These are phyloP conservation scores for Drosophila tristis DNA, from an alignment of 1,140 invertebrate species.

Conservation along the genomic window DNA sequence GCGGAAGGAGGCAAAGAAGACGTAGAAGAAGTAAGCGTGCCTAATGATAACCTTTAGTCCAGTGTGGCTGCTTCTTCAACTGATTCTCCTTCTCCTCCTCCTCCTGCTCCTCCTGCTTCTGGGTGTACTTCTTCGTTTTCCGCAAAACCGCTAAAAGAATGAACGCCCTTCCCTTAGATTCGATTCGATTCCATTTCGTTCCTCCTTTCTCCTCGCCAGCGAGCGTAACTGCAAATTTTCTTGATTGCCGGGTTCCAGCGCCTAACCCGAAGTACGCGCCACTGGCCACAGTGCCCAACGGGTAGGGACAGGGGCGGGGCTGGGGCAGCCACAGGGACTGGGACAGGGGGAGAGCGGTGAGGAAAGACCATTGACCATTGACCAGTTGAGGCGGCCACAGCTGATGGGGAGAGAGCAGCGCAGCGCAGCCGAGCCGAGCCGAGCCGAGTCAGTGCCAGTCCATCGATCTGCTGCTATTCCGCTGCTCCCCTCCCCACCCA, in stretches of 20 bases:
- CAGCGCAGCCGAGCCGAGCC: no score
- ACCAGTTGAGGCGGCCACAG: conserved; percentile 35
- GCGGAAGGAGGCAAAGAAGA: conserved; percentile 7
- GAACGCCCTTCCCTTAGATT: conserved; percentile 17
- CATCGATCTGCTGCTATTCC: conserved; percentile 30
- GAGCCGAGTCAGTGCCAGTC: not conserved
- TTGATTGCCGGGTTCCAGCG: conserved; percentile 72
- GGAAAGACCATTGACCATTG: conserved; percentile 30
- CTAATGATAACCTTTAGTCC: conserved; percentile 79
- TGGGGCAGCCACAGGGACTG: not conserved
- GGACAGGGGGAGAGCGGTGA: conserved; percentile 1
- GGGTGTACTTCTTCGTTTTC: no score
- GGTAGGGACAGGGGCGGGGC: no score
- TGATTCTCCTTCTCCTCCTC: not conserved
- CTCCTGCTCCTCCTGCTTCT: not conserved
- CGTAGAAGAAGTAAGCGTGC: conserved; percentile 67
- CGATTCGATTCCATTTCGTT: not conserved
- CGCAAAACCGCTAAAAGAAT: no score
- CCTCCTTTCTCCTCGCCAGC: conserved; percentile 13
- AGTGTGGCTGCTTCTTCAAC: conserved; percentile 7
- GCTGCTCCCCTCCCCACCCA: not conserved
- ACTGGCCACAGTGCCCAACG: conserved; percentile 58
- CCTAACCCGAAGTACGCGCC: conserved; percentile 72
- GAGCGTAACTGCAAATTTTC: conserved; percentile 73
- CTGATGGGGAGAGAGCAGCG: conserved; percentile 21